Evolutionary conservation across 2,113 vertebrate genomes (phyloP), one percentile per base, ranked within the genome.

Genomic region (Bujurquina vittata): DNA sequence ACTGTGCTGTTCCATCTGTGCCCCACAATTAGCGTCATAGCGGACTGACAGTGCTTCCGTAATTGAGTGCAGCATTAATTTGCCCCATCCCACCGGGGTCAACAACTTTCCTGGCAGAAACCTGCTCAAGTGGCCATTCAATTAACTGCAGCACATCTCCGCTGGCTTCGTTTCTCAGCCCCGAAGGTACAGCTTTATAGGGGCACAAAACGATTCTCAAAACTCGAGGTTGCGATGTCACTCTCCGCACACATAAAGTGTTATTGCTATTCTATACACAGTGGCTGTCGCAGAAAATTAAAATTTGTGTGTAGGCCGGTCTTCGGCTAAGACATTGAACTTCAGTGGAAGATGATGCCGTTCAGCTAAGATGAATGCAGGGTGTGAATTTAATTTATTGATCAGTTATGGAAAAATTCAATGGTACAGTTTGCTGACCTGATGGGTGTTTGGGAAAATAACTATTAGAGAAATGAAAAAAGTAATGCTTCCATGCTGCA

Each of bases 1-100:
- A 46, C 26, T 52, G 46, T 72, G 67, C 46, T n/a, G 46, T n/a
- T 52, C 67, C 40, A 49, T 54, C 46, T 72, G 67, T 72, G 67
- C 67, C 26, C 26, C 46, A 54, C 67, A 72, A 52, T 52, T 72
- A 72, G 67, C 52, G 18, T 72, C 31, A 33, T 33, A 14, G 67
- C 31, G 46, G 67, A 72, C 20, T 72, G 46, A 72, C 67, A 72
- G 46, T 33, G 46, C 67, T 72, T 31, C 26, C 46, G 31, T 72
- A 54, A 72, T 72, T 72, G 67, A 72, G 67, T 54, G 26, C 67
- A 72, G n/a, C 67, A 72, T 72, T 72, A 72, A 72, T 72, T 72
- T 33, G 67, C 67, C 46, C 26, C 67, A n/a, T 72, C 67, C 67
- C 26, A 72, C 67, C 46, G 18, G 67, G 67, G 67, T 72, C 67